Evolutionary conservation across 2,888 invertebrate species (phyloP), one percentile per base, ranked within the genome.

Genomic region (Agrochola litura): DNA sequence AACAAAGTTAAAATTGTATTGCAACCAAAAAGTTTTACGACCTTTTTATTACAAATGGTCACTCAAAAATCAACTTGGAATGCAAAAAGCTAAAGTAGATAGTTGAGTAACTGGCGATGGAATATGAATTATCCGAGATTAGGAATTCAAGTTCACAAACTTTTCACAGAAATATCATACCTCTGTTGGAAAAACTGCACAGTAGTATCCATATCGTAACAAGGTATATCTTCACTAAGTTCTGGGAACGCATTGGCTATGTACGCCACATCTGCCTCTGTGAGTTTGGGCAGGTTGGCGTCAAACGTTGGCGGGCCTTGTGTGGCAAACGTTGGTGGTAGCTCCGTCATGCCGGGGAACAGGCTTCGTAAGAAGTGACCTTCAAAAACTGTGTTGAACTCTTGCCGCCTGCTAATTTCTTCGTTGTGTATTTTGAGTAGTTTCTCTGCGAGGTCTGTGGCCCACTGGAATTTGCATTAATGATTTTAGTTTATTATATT

Each of bases 281-380:
- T 96, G 76, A 98, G 97, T 90, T 97, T 97, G 30, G 98, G 98
- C 82, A 98, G 94, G 63, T 97, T 96, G 30, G 97, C 97, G 92
- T 99, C 99, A 91, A 98, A 99, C n/a, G 97, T 95, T 0, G 97
- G 96, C 0, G 98, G 98, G 77, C 98, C 97, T 91, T 98, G 98
- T 6, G 98, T 98, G 71, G 98, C 99, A 93, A 98, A 99, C 0
- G 98, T 97, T 5, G 98, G 98, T 2, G 99, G 98, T 81, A 98
- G 95, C 90, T 99, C 99, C 73, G 98, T 98, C 97, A 99, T 97
- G 0, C 99, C 99, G 1, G 99, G 98, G 94, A 99, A 99, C 63
- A 99, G 95, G 19, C 98, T 97, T 83, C 98, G 98, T 10, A 99
- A 96, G 92, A 98, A 98, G 90, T 98, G 99, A 0, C 98, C 98